phyloP scores from a whole-genome alignment of 30 jellyfish, hydroid and myxozoan species.

The Aurelia aurita region DNA sequence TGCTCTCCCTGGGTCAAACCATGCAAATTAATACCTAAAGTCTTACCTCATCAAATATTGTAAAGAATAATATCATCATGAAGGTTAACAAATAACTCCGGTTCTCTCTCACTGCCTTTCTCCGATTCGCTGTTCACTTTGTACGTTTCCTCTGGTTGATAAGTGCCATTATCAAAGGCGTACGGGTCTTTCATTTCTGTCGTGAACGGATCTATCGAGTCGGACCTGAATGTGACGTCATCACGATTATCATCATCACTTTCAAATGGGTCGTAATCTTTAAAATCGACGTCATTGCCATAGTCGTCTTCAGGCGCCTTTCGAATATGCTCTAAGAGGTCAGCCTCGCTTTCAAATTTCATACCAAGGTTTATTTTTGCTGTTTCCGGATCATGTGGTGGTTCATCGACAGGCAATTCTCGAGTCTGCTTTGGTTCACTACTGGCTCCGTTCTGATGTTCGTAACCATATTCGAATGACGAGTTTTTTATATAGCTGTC shows the following conservation, averaged over 20 bases:
- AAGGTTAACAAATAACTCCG: constrained; percentile 22
- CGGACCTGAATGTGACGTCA: constrained; percentile 1
- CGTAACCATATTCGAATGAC: constrained; percentile 41
- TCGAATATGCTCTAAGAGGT: constrained; percentile 52
- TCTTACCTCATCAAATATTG: constrained; percentile 25
- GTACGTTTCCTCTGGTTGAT: constrained; percentile 29
- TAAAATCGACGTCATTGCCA: constrained; percentile 27
- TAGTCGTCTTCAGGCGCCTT: constrained; percentile 27
- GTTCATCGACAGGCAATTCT: background rate
- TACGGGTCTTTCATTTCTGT: constrained; percentile 15
- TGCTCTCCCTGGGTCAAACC: too few species aligned
- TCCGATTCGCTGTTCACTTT: constrained; percentile 48
- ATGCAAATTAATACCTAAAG: too few species aligned
- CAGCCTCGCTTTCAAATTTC: constrained; percentile 67
- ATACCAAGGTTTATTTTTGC: constrained; percentile 52
- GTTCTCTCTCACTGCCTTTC: constrained; percentile 24
- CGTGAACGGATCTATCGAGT: constrained; percentile 21
- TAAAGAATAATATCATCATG: constrained; percentile 50
- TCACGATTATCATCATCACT: constrained; percentile 45
- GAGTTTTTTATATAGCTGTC: constrained; percentile 40
- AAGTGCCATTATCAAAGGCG: constrained; percentile 16
- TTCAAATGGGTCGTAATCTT: constrained; percentile 52
- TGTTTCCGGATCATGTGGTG: constrained; percentile 9
- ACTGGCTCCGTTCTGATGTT: constrained; percentile 18
- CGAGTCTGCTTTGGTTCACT: background rate